A percentile compares a stretch with the other conserved stretches of the same genome.
Evolutionary conservation across 2,113 vertebrate species (phyloP).

Genomic region (Capreolus pygargus): DNA sequence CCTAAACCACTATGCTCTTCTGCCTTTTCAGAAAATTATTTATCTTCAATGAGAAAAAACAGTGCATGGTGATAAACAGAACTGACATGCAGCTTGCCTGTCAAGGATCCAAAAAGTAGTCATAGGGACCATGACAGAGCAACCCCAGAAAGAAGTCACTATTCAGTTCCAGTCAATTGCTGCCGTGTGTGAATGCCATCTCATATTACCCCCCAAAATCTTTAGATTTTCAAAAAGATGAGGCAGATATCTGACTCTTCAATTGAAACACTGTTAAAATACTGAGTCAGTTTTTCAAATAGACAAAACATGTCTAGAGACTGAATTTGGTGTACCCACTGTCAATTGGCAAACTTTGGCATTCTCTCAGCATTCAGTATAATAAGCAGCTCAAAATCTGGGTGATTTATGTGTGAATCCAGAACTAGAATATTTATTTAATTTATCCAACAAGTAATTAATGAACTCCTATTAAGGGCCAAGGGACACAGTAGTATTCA

Average conservation of each 20-base stretch:
- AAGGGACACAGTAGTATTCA: not conserved
- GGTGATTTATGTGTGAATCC: not conserved
- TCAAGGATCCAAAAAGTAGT: not conserved
- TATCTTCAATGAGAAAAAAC: not conserved
- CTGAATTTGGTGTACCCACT: not conserved
- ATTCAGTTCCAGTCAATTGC: not conserved
- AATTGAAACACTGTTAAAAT: not conserved
- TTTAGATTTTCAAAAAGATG: not conserved
- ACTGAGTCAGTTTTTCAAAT: not conserved
- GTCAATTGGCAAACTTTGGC: not conserved
- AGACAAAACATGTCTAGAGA: not conserved
- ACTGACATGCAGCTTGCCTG: not conserved
- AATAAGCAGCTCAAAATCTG: not conserved
- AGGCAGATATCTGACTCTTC: not conserved
- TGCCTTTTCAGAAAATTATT: not conserved
- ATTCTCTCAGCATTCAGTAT: not conserved
- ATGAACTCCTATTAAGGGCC: not conserved
- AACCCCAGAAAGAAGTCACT: not conserved
- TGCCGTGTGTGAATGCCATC: not conserved
- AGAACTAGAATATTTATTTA: not conserved
- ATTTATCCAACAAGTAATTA: not conserved
- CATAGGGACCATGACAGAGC: not conserved
- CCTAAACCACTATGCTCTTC: not conserved
- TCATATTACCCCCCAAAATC: not conserved
- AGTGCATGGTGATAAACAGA: not conserved